Conservation (phyloP, 2,113 vertebrate species). For the Muntiacus muntjak region DNA sequence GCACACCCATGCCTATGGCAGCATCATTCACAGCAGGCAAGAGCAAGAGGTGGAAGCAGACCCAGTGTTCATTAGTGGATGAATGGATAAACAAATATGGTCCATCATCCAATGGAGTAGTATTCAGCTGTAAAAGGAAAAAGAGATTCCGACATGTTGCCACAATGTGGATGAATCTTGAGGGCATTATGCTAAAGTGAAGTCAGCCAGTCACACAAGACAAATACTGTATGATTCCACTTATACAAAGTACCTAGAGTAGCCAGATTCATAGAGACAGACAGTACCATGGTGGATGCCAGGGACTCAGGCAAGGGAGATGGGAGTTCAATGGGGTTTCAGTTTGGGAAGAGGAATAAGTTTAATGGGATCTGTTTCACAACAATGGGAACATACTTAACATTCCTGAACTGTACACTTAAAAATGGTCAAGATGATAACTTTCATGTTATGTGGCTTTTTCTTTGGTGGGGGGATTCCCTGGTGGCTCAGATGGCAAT, state of each 20-base stretch:
- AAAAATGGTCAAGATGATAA: not conserved
- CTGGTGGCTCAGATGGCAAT: not conserved
- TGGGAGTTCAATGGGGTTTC: not conserved
- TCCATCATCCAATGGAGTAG: rapidly evolving
- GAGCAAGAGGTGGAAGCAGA: not conserved
- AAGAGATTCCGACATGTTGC: not conserved
- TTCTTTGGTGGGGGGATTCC: not conserved
- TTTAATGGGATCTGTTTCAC: not conserved
- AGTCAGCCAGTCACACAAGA: not conserved
- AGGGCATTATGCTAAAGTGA: not conserved
- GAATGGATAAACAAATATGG: not conserved
- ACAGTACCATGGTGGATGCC: not conserved
- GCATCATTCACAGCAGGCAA: not conserved
- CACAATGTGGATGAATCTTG: rapidly evolving
- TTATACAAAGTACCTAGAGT: not conserved
- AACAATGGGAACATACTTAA: not conserved
- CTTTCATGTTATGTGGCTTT: not conserved
- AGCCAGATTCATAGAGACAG: rapidly evolving
- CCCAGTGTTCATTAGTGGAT: not conserved
- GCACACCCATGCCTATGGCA: not conserved
- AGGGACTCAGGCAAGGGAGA: not conserved
- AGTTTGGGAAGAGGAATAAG: not conserved
- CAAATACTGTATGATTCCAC: too few species aligned
- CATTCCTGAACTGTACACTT: not conserved
- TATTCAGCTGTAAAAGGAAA: not conserved